Conservation (phyloP, 2,797 vertebrate species). For the Psittacula derbiana region DNA sequence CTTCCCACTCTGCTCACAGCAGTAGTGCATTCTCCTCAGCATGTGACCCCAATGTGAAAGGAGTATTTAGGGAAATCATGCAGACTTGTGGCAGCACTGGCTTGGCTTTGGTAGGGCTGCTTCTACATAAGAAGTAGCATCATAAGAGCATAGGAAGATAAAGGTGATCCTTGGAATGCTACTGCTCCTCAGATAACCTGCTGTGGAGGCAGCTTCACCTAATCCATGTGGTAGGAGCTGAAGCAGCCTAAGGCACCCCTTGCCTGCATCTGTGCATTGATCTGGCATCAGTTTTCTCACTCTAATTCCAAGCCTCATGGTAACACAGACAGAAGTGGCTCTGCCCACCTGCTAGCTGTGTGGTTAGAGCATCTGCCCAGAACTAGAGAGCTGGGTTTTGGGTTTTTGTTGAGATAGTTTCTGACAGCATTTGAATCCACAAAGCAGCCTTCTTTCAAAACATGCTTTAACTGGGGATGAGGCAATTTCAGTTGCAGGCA, state of each 20-base stretch:
- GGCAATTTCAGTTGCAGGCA: background rate
- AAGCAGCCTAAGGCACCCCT: background rate
- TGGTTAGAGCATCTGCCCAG: background rate
- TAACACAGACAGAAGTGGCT: background rate
- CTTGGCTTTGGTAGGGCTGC: background rate
- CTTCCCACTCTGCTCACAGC: background rate
- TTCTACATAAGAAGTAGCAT: background rate
- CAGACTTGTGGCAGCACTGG: background rate
- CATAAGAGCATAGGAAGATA: background rate
- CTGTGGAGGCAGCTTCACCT: background rate
- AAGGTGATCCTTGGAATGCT: background rate
- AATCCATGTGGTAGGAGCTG: background rate
- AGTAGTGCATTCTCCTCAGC: background rate
- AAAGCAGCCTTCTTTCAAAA: background rate
- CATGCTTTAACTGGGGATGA: fast-evolving
- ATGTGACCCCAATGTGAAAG: background rate
- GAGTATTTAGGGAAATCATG: background rate
- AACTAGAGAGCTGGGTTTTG: background rate
- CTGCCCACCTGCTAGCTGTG: background rate
- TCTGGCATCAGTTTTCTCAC: background rate
- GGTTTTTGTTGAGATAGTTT: background rate
- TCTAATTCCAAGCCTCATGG: background rate
- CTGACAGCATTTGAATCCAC: background rate
- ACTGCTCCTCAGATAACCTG: background rate
- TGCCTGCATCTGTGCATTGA: background rate